Conservation (phyloP, 2,113 vertebrate species). For the Stigmatopora nigra region DNA sequence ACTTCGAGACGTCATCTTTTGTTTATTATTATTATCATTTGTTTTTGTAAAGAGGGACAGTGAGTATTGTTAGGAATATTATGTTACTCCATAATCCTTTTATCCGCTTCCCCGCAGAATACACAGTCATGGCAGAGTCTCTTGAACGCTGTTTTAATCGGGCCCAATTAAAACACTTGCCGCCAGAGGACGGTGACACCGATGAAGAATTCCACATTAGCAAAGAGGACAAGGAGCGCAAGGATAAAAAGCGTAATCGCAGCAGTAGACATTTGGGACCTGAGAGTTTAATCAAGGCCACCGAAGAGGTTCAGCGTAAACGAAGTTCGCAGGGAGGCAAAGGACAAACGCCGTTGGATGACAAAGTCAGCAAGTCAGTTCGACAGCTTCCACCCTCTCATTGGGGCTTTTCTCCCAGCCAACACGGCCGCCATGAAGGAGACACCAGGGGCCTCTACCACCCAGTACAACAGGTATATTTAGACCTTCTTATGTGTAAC, state of each 20-base stretch:
- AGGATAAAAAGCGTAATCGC: slow-evolving; percentile 80
- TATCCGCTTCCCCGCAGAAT: slow-evolving; percentile 71
- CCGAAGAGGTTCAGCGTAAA: slow-evolving; percentile 73
- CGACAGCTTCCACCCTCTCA: slow-evolving; percentile 45
- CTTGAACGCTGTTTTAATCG: slow-evolving; percentile 91
- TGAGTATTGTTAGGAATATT: not conserved
- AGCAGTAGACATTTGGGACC: slow-evolving; percentile 64
- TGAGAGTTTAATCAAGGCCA: slow-evolving; percentile 72
- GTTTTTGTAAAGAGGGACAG: not conserved
- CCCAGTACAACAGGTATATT: slow-evolving; percentile 62
- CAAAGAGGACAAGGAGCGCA: slow-evolving; percentile 79
- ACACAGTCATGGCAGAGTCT: slow-evolving; percentile 93
- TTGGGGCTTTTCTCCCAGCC: slow-evolving; percentile 61
- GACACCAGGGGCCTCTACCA: slow-evolving; percentile 52
- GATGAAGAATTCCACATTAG: slow-evolving; percentile 91
- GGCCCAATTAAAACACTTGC: slow-evolving; percentile 91
- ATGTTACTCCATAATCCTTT: not conserved
- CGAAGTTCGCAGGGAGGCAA: slow-evolving; percentile 60
- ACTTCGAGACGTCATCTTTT: slow-evolving; percentile 24
- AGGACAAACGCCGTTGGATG: slow-evolving; percentile 53
- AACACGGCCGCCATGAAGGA: slow-evolving; percentile 42
- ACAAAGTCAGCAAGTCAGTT: slow-evolving; percentile 34
- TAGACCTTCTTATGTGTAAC: not conserved
- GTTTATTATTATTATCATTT: slow-evolving; percentile 12
- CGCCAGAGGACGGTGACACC: slow-evolving; percentile 90